Evolutionary conservation across 2,113 vertebrate species (phyloP).

Genomic region (Oceanodroma tethys): DNA sequence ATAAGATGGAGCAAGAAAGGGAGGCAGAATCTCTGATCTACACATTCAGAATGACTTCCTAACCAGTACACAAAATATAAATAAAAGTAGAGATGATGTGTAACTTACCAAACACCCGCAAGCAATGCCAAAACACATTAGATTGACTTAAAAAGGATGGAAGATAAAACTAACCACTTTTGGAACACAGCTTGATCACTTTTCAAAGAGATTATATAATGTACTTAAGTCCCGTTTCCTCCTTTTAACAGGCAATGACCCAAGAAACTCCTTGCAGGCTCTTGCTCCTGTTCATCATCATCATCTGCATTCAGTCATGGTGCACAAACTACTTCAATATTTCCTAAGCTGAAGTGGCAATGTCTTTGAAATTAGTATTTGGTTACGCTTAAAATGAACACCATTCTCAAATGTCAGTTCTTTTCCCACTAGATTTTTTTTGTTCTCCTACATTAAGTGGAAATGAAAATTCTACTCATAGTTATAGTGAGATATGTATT

Average conservation of each 20-base stretch:
- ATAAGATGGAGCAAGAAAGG: not conserved
- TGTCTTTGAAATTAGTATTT: not conserved
- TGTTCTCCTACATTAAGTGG: not conserved
- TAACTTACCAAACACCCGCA: not conserved
- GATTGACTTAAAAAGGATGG: not conserved
- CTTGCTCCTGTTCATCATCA: not conserved
- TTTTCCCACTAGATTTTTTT: not conserved
- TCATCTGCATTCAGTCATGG: not conserved
- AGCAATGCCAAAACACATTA: not conserved
- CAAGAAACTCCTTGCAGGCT: not conserved
- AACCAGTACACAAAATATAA: not conserved
- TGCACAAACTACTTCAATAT: not conserved
- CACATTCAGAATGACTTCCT: not conserved
- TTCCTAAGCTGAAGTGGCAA: not conserved
- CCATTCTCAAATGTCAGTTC: not conserved
- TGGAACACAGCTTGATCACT: not conserved
- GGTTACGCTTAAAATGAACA: not conserved
- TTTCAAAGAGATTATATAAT: constrained; percentile 4
- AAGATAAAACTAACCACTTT: not conserved
- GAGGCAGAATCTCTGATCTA: not conserved
- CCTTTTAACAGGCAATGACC: not conserved
- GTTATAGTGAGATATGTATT: not conserved
- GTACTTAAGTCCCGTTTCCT: not conserved
- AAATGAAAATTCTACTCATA: not conserved
- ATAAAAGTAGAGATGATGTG: not conserved